These are phyloP conservation scores for Eonycteris spelaea DNA, from an alignment of 2,113 vertebrate species.

Conservation along the genomic window DNA sequence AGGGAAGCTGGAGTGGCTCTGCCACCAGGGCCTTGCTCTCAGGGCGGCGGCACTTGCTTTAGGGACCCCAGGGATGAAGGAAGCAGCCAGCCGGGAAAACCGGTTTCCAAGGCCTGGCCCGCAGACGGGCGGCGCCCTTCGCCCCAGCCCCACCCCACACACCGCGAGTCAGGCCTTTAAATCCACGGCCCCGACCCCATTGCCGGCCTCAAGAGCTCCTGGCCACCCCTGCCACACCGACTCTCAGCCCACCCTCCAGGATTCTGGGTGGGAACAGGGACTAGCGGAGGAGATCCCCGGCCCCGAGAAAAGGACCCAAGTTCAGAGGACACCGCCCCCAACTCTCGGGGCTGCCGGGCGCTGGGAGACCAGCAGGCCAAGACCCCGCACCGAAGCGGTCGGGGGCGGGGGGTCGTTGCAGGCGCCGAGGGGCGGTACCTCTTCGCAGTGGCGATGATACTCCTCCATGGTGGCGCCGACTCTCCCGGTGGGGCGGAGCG, in stretches of 20 bases:
- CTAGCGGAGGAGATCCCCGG: background rate
- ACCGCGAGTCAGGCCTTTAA: background rate
- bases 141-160: background rate
- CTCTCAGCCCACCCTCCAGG: background rate
- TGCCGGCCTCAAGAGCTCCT: background rate
- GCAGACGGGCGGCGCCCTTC: background rate
- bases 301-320: background rate
- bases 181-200: too few species aligned
- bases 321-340: background rate
- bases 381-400: background rate
- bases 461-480: constrained; percentile 77
- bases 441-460: constrained; percentile 79
- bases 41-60: background rate
- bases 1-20: background rate
- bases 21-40: background rate
- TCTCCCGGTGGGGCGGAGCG: background rate
- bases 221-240: background rate
- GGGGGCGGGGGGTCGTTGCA: background rate
- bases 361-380: background rate
- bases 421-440: constrained; percentile 74
- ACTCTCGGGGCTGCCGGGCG: background rate
- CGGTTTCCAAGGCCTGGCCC: background rate
- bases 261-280: rapidly evolving
- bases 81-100: background rate
- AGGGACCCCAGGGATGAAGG: background rate